Evolutionary conservation across 2,888 invertebrate genomes (phyloP).

Genomic region (Monopis laevigella): DNA sequence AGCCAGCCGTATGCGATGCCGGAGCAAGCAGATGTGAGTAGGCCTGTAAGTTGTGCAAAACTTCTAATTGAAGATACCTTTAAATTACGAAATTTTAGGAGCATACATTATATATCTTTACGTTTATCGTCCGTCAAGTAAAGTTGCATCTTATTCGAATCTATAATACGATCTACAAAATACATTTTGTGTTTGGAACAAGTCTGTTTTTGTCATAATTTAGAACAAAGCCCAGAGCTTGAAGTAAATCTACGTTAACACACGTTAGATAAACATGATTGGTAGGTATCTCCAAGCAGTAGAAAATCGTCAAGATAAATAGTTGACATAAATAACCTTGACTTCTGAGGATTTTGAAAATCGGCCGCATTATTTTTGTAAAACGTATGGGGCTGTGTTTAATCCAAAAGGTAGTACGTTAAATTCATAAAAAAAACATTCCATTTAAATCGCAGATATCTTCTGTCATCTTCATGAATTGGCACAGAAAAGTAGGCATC

Average conservation of each 20-base stretch:
- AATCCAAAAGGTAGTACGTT: background rate
- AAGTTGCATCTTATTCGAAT: no score
- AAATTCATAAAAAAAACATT: background rate
- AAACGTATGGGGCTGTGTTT: no score
- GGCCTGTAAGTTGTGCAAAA: no score
- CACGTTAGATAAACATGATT: background rate
- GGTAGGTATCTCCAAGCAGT: background rate
- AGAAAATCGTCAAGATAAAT: background rate
- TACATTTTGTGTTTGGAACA: background rate
- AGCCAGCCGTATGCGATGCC: no score
- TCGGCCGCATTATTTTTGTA: no score
- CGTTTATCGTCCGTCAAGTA: no score
- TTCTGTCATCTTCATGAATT: conserved; percentile 7
- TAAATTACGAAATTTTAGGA: background rate
- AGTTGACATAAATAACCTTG: background rate
- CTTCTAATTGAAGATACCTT: no score
- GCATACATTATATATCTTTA: no score
- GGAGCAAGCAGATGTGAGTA: no score
- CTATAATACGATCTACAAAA: no score
- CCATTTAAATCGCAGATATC: conserved; percentile 17
- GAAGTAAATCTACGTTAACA: background rate
- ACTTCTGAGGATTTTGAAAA: background rate
- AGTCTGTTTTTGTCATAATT: background rate
- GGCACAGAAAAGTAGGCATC: no score
- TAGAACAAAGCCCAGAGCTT: background rate